Conservation (phyloP, 2,797 vertebrate species). For the Peromyscus aztecus region DNA sequence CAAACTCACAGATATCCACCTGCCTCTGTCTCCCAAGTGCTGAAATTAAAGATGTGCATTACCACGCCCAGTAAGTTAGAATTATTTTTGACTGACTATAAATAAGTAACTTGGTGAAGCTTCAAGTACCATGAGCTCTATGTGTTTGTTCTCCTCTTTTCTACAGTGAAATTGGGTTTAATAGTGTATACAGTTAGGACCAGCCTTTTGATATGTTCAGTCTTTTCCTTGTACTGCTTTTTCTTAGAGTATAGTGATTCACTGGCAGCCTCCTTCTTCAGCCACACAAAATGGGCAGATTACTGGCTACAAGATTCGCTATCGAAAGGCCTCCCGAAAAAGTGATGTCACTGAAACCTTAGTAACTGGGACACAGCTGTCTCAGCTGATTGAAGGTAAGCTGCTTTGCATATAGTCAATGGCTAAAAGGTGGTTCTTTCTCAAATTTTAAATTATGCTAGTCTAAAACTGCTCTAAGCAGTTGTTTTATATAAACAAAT, state of each 20-base stretch:
- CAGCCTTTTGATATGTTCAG: not conserved
- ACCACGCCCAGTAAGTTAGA: not conserved
- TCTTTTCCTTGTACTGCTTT: conserved; percentile 38
- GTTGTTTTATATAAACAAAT: not conserved
- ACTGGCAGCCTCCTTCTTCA: conserved; percentile 95
- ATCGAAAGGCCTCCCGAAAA: conserved; percentile 95
- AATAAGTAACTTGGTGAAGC: conserved; percentile 31
- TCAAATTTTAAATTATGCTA: not conserved
- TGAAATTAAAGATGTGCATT: not conserved
- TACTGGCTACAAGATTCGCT: conserved; percentile 96
- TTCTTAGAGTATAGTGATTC: conserved; percentile 94
- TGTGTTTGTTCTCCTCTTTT: not conserved
- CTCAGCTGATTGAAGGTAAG: conserved; percentile 95
- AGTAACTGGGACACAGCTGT: conserved; percentile 93
- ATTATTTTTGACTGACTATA: conserved; percentile 12
- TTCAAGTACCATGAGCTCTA: not conserved
- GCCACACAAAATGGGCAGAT: conserved; percentile 95
- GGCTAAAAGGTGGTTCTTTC: not conserved
- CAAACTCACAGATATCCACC: not conserved
- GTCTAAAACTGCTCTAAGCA: not conserved
- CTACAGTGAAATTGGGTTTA: not conserved
- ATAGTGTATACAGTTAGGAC: not conserved
- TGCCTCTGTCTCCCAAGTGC: not conserved
- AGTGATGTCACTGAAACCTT: conserved; percentile 93
- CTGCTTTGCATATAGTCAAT: not conserved